Evolutionary conservation across 2,888 invertebrate genomes (phyloP).

Genomic region (Itoplectis maculator): DNA sequence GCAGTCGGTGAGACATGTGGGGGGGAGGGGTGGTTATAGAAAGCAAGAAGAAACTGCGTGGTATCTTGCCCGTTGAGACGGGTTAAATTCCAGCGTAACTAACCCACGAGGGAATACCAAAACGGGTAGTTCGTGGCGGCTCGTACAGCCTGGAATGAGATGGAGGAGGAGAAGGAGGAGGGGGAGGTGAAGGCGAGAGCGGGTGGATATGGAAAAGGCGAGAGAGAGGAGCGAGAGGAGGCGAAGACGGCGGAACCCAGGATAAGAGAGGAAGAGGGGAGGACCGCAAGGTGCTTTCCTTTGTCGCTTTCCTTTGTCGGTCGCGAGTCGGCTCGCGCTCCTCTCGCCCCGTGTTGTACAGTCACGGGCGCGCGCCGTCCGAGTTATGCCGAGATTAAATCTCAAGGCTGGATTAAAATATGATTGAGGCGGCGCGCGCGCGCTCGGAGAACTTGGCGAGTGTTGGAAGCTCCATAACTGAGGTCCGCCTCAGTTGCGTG

Average conservation of each 20-base stretch:
- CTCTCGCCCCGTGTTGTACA: neutral
- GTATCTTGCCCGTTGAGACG: conserved; percentile 57
- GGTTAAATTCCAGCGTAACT: conserved; percentile 67
- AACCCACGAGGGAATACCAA: conserved; percentile 65
- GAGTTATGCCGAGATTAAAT: conserved; percentile 69
- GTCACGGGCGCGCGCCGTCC: conserved; percentile 6
- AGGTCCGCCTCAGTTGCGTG: neutral
- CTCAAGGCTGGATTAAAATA: conserved; percentile 68
- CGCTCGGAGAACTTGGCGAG: conserved; percentile 32
- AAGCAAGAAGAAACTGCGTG: conserved; percentile 43
- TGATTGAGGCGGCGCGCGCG: conserved; percentile 54
- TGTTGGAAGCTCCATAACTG: neutral
- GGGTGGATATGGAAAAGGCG: conserved; percentile 13
- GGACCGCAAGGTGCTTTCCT: conserved; percentile 43
- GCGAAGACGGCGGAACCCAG: conserved; percentile 4
- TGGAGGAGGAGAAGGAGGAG: neutral
- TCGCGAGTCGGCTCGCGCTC: neutral
- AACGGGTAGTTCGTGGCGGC: conserved; percentile 56
- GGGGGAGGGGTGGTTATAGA: conserved; percentile 27
- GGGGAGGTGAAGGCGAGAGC: neutral
- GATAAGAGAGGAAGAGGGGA: conserved; percentile 16
- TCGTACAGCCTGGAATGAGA: conserved; percentile 36
- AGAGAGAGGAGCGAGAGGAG: conserved; percentile 19
- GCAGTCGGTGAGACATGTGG: neutral
- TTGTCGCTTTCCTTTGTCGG: conserved; percentile 57